phyloP scores from a whole-genome alignment of 2,888 invertebrate species.

The Cryptosula pallasiana region DNA sequence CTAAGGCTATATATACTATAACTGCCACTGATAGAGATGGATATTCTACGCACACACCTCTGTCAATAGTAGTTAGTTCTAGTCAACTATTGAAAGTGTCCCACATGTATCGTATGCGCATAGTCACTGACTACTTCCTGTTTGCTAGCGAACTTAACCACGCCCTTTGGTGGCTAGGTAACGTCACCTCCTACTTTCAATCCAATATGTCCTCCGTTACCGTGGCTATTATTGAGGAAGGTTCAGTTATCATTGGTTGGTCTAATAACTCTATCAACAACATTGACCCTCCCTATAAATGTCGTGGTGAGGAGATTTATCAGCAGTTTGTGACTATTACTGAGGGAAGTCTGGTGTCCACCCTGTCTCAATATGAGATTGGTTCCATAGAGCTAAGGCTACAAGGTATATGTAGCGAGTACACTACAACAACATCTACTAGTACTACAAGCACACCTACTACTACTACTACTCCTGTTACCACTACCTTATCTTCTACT shows the following conservation, averaged over 20 bases:
- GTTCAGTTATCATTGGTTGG: conserved; percentile 7
- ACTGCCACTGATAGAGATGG: not conserved
- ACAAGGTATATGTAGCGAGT: conserved; percentile 16
- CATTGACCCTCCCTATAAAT: conserved; percentile 11
- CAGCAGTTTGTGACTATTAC: not conserved
- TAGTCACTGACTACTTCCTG: conserved; percentile 4
- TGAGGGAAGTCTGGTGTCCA: not conserved
- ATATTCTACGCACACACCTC: not conserved
- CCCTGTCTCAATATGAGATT: conserved; percentile 5
- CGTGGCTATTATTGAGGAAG: not conserved
- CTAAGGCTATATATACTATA: not conserved
- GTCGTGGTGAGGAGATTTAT: not conserved
- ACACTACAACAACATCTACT: not conserved
- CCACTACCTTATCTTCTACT: not conserved
- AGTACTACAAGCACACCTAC: not conserved
- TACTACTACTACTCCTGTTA: not conserved
- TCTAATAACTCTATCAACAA: conserved; percentile 14
- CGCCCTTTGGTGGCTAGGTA: conserved; percentile 16
- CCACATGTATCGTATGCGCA: not conserved
- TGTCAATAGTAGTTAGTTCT: not conserved
- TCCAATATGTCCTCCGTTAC: not conserved
- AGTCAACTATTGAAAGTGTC: not conserved
- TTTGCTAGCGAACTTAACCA: conserved; percentile 5
- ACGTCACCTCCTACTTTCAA: conserved; percentile 1
- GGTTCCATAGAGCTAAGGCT: conserved; percentile 4